Evolutionary conservation across 2,113 vertebrate genomes (phyloP).

Genomic region (Scopus umbretta): DNA sequence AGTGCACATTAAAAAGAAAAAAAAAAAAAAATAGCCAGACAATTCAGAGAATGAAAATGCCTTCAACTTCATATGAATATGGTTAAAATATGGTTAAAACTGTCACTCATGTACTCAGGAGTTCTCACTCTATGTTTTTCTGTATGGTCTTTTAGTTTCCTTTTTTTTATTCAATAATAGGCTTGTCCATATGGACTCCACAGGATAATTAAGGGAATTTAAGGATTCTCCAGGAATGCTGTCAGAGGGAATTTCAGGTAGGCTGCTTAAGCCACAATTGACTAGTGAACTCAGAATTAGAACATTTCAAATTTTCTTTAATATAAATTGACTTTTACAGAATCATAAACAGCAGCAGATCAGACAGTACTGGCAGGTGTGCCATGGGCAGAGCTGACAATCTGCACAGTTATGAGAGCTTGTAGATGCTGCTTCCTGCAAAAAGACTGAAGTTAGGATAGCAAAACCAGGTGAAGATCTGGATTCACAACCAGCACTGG

Average conservation of each 20-base stretch:
- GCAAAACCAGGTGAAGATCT: neutral
- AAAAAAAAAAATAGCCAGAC: too few species aligned
- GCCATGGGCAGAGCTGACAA: neutral
- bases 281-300: neutral
- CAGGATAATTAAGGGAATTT: neutral
- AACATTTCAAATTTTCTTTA: neutral
- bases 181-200: neutral
- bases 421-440: neutral
- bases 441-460: neutral
- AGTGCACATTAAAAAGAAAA: too few species aligned
- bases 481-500: neutral
- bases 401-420: neutral
- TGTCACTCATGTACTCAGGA: neutral
- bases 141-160: neutral
- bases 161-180: neutral
- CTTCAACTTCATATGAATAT: neutral
- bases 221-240: neutral
- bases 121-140: neutral
- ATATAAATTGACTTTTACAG: neutral
- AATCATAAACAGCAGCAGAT: neutral
- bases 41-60: neutral
- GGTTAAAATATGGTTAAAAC: neutral
- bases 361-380: neutral
- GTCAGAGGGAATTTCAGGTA: neutral
- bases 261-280: neutral